Evolutionary conservation across 2,113 vertebrate genomes (phyloP).

Genomic region (Clupea harengus): DNA sequence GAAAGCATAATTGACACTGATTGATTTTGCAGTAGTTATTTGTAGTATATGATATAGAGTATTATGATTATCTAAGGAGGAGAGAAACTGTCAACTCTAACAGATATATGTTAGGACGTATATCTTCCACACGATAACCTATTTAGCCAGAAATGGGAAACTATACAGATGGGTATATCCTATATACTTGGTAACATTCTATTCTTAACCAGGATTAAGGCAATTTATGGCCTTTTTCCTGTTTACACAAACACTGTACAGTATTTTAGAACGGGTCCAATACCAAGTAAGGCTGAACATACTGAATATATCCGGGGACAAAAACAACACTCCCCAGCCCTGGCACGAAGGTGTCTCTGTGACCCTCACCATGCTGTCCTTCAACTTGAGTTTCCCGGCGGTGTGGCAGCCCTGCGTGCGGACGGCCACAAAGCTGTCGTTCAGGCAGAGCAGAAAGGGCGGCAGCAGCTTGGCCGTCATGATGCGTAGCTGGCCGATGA

Average conservation of each 20-base stretch:
- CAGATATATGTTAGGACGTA: too few species aligned
- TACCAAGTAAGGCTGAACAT: too few species aligned
- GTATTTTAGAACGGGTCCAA: neutral
- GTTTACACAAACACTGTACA: neutral
- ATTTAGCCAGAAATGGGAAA: too few species aligned
- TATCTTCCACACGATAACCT: too few species aligned
- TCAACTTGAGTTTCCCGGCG: conserved; percentile 67
- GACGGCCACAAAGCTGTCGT: conserved; percentile 66
- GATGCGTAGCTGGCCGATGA: conserved; percentile 66
- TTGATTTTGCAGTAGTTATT: neutral
- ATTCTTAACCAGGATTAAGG: too few species aligned
- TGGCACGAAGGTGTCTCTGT: neutral
- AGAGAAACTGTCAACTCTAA: neutral
- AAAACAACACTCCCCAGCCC: neutral
- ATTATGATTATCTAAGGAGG: neutral
- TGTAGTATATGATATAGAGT: neutral
- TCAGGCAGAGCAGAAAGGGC: conserved; percentile 70
- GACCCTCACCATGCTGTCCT: conserved; percentile 62
- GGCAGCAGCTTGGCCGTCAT: conserved; percentile 75
- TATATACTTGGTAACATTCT: too few species aligned
- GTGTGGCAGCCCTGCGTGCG: conserved; percentile 70
- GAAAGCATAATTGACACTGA: neutral
- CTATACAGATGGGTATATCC: too few species aligned
- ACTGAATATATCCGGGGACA: too few species aligned
- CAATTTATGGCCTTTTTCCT: too few species aligned